Evolutionary conservation across 2,113 vertebrate species (phyloP).

Genomic region (Salvelinus alpinus): DNA sequence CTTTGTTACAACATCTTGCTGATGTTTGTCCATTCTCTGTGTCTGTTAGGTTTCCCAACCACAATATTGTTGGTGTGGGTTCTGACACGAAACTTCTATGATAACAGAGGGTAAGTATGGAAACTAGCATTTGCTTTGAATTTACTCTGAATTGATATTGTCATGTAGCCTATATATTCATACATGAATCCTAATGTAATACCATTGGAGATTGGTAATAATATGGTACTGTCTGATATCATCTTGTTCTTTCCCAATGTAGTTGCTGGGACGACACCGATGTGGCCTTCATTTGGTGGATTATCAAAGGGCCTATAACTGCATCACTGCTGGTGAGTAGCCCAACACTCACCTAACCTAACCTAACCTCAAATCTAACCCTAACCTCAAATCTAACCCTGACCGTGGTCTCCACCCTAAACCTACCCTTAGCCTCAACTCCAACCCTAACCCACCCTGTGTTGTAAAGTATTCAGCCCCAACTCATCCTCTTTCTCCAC

Average conservation of each 20-base stretch:
- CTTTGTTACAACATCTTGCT: not conserved
- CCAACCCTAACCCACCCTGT: not conserved
- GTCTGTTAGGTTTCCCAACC: slow-evolving; percentile 65
- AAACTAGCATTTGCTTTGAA: not conserved
- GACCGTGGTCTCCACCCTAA: too few species aligned
- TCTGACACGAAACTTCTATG: slow-evolving; percentile 66
- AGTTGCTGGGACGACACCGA: slow-evolving; percentile 81
- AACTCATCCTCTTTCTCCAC: not conserved
- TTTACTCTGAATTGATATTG: not conserved
- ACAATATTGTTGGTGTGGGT: slow-evolving; percentile 71
- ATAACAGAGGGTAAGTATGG: slow-evolving; percentile 69
- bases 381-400: too few species aligned
- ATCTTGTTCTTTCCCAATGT: slow-evolving; percentile 13
- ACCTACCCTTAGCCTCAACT: too few species aligned
- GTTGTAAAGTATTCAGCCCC: not conserved
- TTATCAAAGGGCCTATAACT: slow-evolving; percentile 77
- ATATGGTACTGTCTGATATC: not conserved
- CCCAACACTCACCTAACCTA: not conserved
- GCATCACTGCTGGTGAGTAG: slow-evolving; percentile 71
- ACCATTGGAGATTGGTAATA: not conserved
- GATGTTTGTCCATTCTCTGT: not conserved
- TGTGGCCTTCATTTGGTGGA: slow-evolving; percentile 74
- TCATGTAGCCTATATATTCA: not conserved
- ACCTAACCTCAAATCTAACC: too few species aligned
- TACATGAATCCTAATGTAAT: not conserved